phyloP scores from a whole-genome alignment of 1,140 invertebrate genomes.

The Hyles euphorbiae region DNA sequence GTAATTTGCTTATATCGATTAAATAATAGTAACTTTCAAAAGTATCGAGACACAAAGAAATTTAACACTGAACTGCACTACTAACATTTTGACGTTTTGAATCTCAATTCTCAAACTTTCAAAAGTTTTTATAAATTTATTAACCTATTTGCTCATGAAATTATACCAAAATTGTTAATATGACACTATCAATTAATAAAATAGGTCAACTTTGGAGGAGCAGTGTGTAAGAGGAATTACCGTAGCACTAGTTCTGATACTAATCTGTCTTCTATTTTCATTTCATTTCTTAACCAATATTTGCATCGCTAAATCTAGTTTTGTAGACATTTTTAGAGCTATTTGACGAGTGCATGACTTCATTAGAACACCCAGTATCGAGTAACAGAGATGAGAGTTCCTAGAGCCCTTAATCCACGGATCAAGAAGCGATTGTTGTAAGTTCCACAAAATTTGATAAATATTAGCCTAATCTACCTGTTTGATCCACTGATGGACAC shows the following conservation, averaged over 20 bases:
- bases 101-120: no score
- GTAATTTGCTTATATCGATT: no score
- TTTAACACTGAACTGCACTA: no score
- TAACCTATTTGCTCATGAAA: neutral
- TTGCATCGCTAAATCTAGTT: no score
- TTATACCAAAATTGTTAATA: neutral
- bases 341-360: slow-evolving; percentile 1
- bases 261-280: neutral
- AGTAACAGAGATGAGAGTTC: slow-evolving; percentile 41
- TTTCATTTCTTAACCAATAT: neutral
- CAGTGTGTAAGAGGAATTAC: slow-evolving; percentile 47
- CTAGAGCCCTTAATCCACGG: slow-evolving; percentile 45
- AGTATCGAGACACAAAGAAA: no score
- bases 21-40: no score
- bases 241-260: neutral
- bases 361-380: neutral
- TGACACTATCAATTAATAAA: neutral
- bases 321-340: neutral
- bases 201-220: slow-evolving; percentile 49
- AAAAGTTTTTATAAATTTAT: no score
- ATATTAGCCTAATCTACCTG: neutral
- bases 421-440: slow-evolving; percentile 47
- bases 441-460: slow-evolving; percentile 25
- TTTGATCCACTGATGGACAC: no score
- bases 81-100: no score